Percentiles rank a stretch among this genome's conserved stretches.
Conservation (phyloP, 2,797 vertebrate species). For the Anabacerthia variegaticeps region DNA sequence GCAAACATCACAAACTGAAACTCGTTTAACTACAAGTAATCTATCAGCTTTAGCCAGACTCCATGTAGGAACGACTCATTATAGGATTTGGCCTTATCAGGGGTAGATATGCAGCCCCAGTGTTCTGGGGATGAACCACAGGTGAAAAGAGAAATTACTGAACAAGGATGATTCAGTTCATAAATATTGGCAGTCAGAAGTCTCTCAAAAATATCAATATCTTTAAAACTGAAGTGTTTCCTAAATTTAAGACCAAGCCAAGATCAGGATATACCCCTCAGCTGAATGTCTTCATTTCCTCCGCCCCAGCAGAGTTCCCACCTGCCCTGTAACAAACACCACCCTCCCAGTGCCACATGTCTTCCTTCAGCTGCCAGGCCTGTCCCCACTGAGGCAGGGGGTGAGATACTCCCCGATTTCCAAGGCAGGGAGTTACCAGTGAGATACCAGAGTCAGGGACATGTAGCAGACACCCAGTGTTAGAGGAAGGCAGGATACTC, state of each 20-base stretch:
- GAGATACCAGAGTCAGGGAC: background rate
- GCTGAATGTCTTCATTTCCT: background rate
- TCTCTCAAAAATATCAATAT: background rate
- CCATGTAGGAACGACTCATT: background rate
- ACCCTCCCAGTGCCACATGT: background rate
- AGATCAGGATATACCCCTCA: background rate
- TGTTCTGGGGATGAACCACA: background rate
- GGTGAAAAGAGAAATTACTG: background rate
- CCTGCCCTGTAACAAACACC: background rate
- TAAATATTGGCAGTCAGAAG: background rate
- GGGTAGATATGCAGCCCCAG: background rate
- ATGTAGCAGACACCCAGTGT: background rate
- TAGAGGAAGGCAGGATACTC: background rate
- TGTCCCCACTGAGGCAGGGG: background rate
- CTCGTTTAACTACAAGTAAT: background rate
- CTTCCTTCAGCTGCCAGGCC: background rate
- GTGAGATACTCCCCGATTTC: background rate
- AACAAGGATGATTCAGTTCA: background rate
- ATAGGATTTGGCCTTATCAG: background rate
- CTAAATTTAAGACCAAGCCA: background rate
- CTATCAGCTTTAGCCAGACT: background rate
- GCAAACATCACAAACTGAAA: background rate
- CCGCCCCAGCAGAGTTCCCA: background rate
- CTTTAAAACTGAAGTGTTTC: background rate
- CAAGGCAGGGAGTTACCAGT: background rate